Conservation (phyloP, 1,140 invertebrate genomes). For the Drosophila biarmipes region DNA sequence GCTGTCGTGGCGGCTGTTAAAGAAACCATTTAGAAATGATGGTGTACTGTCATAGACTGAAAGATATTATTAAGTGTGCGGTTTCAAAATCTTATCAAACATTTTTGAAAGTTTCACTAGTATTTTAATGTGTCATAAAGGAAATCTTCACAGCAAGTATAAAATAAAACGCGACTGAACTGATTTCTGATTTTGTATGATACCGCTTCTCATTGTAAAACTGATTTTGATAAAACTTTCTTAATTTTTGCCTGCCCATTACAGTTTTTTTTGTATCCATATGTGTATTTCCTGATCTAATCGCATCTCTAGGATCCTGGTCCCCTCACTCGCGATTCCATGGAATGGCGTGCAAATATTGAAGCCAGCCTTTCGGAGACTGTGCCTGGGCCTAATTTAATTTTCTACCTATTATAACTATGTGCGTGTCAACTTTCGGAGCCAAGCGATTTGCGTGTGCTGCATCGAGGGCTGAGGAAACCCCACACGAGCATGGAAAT, state of each 20-base stretch:
- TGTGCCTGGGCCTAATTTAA: slow-evolving; percentile 65
- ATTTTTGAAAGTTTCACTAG: no score
- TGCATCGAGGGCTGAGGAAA: slow-evolving; percentile 7
- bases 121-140: no score
- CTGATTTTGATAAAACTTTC: no score
- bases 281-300: neutral
- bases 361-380: slow-evolving; percentile 52
- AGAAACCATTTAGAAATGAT: neutral
- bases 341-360: slow-evolving; percentile 61
- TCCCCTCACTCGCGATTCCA: neutral
- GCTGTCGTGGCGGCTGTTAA: slow-evolving; percentile 5
- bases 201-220: no score
- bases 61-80: no score
- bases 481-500: slow-evolving; percentile 36
- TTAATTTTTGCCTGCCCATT: no score
- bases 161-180: no score
- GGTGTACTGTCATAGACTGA: neutral
- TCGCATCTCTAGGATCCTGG: neutral
- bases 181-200: no score
- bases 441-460: slow-evolving; percentile 62
- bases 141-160: no score
- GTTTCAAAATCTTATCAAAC: neutral
- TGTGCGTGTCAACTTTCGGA: slow-evolving; percentile 76
- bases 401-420: slow-evolving; percentile 66
- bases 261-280: neutral